Percentiles rank a stretch among this genome's conserved stretches.
These are phyloP conservation scores for Hymenopus coronatus DNA, from an alignment of 2,888 invertebrate genomes.

Conservation along the genomic window DNA sequence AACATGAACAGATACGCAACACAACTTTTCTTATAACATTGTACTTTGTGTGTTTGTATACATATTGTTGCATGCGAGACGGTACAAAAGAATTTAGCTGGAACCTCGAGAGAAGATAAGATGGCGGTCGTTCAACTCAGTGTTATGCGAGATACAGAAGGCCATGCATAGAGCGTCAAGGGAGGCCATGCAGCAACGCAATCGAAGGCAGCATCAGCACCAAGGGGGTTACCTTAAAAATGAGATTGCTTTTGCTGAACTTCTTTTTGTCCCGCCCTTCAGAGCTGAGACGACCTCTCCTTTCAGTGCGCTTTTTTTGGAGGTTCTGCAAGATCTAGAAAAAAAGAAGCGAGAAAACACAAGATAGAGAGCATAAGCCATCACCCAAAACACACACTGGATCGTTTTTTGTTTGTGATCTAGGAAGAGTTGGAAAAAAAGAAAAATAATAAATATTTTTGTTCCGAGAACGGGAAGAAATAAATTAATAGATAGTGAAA, in stretches of 20 bases:
- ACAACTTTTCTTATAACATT: not conserved
- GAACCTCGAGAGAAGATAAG: slow-evolving; percentile 32
- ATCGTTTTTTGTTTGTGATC: slow-evolving; percentile 5
- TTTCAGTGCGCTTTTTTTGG: slow-evolving; percentile 97
- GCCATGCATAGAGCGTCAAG: slow-evolving; percentile 26
- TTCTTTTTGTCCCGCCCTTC: slow-evolving; percentile 84
- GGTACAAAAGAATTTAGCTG: not conserved
- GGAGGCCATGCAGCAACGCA: slow-evolving; percentile 25
- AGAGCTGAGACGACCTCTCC: slow-evolving; percentile 94
- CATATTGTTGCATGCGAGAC: not conserved
- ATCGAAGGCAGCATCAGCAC: slow-evolving; percentile 31
- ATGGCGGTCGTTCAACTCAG: slow-evolving; percentile 34
- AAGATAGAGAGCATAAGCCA: slow-evolving; percentile 61
- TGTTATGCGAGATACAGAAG: slow-evolving; percentile 9
- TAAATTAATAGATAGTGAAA: slow-evolving; percentile 12
- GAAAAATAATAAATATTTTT: slow-evolving; percentile 4
- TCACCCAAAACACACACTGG: slow-evolving; percentile 30
- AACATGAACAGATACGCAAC: not conserved
- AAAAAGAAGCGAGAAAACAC: slow-evolving; percentile 72
- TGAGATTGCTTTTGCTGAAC: slow-evolving; percentile 95
- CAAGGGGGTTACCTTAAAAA: slow-evolving; percentile 88
- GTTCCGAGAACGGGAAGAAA: slow-evolving; percentile 17
- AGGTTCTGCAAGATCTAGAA: slow-evolving; percentile 99
- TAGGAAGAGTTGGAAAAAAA: slow-evolving; percentile 1
- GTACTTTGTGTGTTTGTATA: not conserved